A percentile compares a stretch with the other conserved stretches of the same genome.
Evolutionary conservation across 2,113 vertebrate genomes (phyloP).

Genomic region (Phalacrocorax aristotelis): DNA sequence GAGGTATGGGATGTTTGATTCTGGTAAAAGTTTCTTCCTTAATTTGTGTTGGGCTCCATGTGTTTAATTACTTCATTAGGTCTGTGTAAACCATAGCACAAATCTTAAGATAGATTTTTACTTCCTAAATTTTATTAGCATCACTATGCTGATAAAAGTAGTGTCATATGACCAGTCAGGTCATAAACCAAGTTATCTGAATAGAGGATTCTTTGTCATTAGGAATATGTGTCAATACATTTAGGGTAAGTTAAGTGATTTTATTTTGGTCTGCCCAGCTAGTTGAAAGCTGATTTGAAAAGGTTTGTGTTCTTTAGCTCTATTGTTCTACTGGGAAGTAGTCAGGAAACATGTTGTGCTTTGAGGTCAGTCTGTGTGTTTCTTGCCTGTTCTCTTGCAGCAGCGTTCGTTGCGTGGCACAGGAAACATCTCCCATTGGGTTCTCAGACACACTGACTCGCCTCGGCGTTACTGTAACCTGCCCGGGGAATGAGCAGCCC

Average conservation of each 20-base stretch:
- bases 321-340: background rate
- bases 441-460: background rate
- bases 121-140: background rate
- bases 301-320: background rate
- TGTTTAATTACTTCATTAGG: background rate
- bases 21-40: background rate
- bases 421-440: background rate
- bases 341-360: conserved; percentile 3
- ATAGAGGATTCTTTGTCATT: accelerated
- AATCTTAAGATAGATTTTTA: background rate
- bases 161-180: background rate
- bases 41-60: background rate
- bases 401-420: accelerated
- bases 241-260: background rate
- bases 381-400: background rate
- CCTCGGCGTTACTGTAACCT: background rate
- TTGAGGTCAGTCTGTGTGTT: background rate
- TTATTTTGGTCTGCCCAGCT: background rate
- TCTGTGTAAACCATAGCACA: background rate
- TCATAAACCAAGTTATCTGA: background rate
- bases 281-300: background rate
- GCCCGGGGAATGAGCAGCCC: background rate
- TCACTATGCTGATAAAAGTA: background rate
- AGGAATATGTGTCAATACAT: background rate
- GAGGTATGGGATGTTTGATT: background rate